phyloP scores from a whole-genome alignment of 1,140 invertebrate species.

The Periplaneta americana region DNA sequence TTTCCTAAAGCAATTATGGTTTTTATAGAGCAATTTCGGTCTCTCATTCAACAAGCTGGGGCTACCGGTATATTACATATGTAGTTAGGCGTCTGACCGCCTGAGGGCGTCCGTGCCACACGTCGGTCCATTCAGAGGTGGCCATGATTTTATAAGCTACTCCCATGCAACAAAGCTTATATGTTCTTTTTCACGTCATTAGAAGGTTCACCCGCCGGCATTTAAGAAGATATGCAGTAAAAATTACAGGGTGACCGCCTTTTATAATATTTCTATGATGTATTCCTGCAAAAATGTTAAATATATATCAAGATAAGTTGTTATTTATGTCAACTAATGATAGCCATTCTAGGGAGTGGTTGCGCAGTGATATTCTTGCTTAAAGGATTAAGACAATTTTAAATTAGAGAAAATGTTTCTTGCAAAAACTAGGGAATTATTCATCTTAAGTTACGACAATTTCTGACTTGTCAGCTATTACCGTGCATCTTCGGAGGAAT shows the following conservation, averaged over 20 bases:
- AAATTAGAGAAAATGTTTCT: too few species aligned
- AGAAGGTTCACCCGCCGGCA: not conserved
- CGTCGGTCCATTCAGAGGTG: not conserved
- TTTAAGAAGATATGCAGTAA: not conserved
- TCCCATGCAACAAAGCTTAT: not conserved
- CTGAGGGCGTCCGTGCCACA: not conserved
- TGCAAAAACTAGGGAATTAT: too few species aligned
- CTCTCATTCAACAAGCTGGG: not conserved
- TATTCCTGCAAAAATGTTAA: not conserved
- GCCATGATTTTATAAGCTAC: not conserved
- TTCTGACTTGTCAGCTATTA: too few species aligned
- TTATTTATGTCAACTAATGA: not conserved
- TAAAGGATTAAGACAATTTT: too few species aligned
- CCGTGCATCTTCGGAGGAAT: too few species aligned
- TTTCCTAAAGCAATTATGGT: not conserved
- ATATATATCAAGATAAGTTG: not conserved
- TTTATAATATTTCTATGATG: not conserved
- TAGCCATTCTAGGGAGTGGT: not conserved
- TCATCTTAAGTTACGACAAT: too few species aligned
- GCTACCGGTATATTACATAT: not conserved
- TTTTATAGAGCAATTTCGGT: not conserved
- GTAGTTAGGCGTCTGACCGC: not conserved
- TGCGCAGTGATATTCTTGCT: too few species aligned
- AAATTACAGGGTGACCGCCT: not conserved
- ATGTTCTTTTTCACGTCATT: not conserved